Conservation (phyloP, 2,113 vertebrate species). For the Tragelaphus buxtoni region DNA sequence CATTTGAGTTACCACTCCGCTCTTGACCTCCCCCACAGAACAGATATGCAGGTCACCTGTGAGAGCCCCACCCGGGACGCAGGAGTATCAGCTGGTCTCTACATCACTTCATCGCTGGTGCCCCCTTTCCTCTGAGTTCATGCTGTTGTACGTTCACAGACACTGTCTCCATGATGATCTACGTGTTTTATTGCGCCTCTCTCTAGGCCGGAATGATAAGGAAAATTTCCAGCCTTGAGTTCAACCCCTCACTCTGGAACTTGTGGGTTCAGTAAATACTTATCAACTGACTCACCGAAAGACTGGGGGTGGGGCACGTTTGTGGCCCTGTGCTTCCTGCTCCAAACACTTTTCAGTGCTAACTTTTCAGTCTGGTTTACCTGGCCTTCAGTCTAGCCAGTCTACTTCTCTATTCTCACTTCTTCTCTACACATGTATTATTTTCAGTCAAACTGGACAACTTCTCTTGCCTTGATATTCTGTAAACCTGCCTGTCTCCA, state of each 20-base stretch:
- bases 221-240: background rate
- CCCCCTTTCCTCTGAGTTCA: background rate
- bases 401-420: background rate
- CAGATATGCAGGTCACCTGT: background rate
- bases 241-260: background rate
- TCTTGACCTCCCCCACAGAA: background rate
- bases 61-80: background rate
- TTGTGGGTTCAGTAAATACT: background rate
- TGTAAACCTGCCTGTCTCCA: background rate
- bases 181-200: background rate
- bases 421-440: background rate
- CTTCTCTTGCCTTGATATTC: background rate
- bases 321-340: background rate
- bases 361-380: background rate
- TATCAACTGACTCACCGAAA: background rate
- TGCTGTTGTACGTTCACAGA: background rate
- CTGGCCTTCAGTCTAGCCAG: too few species aligned
- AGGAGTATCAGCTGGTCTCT: background rate
- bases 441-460: background rate
- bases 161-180: background rate
- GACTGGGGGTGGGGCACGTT: background rate
- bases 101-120: background rate
- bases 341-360: background rate
- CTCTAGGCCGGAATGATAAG: background rate
- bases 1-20: background rate